Percentiles rank a stretch among this genome's conserved stretches.
phyloP scores from a whole-genome alignment of 2,113 vertebrate genomes.

The Sorex araneus region DNA sequence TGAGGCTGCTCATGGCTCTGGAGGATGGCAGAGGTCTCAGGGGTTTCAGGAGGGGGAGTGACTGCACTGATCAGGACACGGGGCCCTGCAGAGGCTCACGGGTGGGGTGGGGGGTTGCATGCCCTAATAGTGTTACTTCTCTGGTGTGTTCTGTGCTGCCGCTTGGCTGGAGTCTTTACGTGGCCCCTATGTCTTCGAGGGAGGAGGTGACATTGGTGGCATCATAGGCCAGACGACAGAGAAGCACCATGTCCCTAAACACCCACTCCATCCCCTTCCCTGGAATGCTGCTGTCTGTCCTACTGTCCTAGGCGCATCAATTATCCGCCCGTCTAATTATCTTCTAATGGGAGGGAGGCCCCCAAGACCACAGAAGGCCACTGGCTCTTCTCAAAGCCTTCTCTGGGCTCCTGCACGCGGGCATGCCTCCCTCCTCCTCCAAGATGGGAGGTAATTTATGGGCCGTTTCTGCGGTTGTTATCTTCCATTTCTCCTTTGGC shows the following conservation, averaged over 20 bases:
- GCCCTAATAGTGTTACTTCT: background rate
- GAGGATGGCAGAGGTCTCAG: background rate
- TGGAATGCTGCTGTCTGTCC: background rate
- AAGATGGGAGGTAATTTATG: constrained; percentile 40
- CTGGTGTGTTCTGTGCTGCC: background rate
- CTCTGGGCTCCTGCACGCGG: background rate
- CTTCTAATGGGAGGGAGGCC: background rate
- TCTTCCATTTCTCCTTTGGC: constrained; percentile 74
- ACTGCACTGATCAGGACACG: background rate
- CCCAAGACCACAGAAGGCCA: background rate
- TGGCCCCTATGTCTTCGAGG: background rate
- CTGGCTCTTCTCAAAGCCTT: background rate
- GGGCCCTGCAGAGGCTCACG: background rate
- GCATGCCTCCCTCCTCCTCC: constrained; percentile 23
- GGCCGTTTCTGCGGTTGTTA: constrained; percentile 44
- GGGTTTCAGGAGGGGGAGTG: background rate
- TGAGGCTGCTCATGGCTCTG: background rate
- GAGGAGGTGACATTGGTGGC: background rate
- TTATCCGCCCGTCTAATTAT: background rate
- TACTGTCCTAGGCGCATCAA: background rate
- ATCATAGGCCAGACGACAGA: background rate
- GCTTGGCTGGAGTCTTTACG: too few species aligned
- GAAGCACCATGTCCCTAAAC: background rate
- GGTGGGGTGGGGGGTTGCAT: too few species aligned
- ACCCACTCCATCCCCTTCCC: background rate